phyloP scores from a whole-genome alignment of 2,797 vertebrate genomes.

The Macropus fuliginosus region DNA sequence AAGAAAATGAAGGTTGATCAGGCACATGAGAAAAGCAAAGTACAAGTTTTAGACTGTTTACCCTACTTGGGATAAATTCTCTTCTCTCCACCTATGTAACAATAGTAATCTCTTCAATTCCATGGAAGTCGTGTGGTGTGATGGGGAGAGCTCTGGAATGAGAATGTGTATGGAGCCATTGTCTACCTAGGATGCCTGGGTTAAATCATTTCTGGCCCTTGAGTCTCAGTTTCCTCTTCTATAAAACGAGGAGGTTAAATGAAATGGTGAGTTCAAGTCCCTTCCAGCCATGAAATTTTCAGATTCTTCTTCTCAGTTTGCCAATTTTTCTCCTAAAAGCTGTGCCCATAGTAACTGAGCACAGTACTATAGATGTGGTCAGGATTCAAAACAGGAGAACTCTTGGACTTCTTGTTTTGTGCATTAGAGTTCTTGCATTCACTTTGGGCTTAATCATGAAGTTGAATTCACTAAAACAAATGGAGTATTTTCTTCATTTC shows the following conservation, averaged over 20 bases:
- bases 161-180: background rate
- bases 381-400: background rate
- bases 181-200: background rate
- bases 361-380: no score
- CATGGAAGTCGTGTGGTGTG: background rate
- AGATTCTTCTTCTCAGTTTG: background rate
- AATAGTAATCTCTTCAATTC: background rate
- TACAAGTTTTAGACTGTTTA: background rate
- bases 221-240: background rate
- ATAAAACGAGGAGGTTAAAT: background rate
- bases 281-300: background rate
- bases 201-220: no score
- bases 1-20: background rate
- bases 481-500: background rate
- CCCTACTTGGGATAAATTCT: background rate
- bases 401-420: background rate
- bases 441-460: background rate
- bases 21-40: background rate
- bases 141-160: background rate
- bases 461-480: background rate
- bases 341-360: background rate
- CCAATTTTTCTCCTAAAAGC: background rate
- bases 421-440: background rate
- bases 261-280: background rate
- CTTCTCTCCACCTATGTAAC: background rate